These are phyloP conservation scores for Drosophila rellima DNA, from an alignment of 2,888 invertebrate species.

Conservation along the genomic window DNA sequence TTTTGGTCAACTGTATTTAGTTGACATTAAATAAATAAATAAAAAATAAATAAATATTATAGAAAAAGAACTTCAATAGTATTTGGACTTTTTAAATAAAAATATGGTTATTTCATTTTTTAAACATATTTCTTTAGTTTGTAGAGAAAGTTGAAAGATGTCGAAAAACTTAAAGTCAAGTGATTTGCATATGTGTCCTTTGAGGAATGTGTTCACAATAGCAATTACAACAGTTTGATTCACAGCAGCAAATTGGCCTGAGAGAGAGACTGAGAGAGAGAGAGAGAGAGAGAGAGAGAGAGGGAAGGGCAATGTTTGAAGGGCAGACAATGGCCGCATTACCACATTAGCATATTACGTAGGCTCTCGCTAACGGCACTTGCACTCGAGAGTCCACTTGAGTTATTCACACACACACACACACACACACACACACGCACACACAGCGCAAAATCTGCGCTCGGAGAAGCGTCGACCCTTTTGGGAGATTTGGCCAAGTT, in stretches of 20 bases:
- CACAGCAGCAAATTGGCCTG: slow-evolving; percentile 55
- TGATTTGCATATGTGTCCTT: not conserved
- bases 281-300: not conserved
- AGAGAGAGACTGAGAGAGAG: slow-evolving; percentile 2
- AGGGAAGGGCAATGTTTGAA: not conserved
- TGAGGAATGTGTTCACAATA: slow-evolving; percentile 13
- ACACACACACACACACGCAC: not conserved
- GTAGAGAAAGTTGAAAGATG: not conserved
- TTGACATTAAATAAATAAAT: too few relatives aligned
- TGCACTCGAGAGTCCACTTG: slow-evolving; percentile 55
- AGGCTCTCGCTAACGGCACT: slow-evolving; percentile 10
- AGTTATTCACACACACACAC: slow-evolving; percentile 5
- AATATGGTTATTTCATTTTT: too few relatives aligned
- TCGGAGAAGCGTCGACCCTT: slow-evolving; percentile 11
- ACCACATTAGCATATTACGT: slow-evolving; percentile 58
- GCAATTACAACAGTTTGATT: slow-evolving; percentile 47
- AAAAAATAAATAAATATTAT: too few relatives aligned
- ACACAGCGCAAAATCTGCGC: slow-evolving; percentile 10
- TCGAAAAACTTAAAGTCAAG: not conserved
- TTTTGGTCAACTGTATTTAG: too few relatives aligned
- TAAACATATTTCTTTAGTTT: not conserved
- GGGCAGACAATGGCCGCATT: slow-evolving; percentile 39
- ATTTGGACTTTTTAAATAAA: not conserved
- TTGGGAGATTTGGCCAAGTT: not conserved
- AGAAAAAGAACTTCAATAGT: not conserved